Evolutionary conservation across 1,140 invertebrate genomes (phyloP), one percentile per base, ranked within the genome.

Genomic region (Brachionus calyciflorus): DNA sequence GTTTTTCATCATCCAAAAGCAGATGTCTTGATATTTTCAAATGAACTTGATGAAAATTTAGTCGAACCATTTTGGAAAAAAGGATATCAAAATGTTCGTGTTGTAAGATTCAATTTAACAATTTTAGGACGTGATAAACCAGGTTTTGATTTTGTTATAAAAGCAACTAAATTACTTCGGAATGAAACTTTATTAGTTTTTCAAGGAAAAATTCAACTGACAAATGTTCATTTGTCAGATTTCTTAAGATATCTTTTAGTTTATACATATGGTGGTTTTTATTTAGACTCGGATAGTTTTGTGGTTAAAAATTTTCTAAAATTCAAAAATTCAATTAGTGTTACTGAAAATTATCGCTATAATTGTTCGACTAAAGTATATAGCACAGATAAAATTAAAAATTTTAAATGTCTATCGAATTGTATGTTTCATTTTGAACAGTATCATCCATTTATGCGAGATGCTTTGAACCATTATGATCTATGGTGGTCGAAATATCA

Each of bases 1-100:
- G 55, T 60, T 19, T 37, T 33, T 19, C 37, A 37, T 60, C 55
- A 60, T 60, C 55, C 55, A 37, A 40, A 60, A 17, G 55, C 55
- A 17, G 55, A 60, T 37, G 37, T 60, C 19, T 37, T 60, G 30
- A 10, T 60, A n/a, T 60, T 40, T 60, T 60, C 55, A 60, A 60
- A 60, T 37, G 55, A 60, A 40, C 17, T 60, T 6, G 6, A 60
- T 17, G 3, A 19, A 37, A 17, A 33, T 4, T 37, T 28, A 33
- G 19, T 60, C 37, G 30, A n/a, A 0, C 5, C 30, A 9, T 19
- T 60, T 26, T 33, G 37, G 9, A 60, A 60, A 33, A 37, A 37
- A 37, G 33, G 33, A 5, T 17, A n/a, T 33, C n/a, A 30, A 5
- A 60, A 60, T 19, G n/a, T 60, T 6, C 33, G 19, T 12, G n/a